Conservation (phyloP, 2,797 vertebrate genomes). For the Luscinia luscinia region DNA sequence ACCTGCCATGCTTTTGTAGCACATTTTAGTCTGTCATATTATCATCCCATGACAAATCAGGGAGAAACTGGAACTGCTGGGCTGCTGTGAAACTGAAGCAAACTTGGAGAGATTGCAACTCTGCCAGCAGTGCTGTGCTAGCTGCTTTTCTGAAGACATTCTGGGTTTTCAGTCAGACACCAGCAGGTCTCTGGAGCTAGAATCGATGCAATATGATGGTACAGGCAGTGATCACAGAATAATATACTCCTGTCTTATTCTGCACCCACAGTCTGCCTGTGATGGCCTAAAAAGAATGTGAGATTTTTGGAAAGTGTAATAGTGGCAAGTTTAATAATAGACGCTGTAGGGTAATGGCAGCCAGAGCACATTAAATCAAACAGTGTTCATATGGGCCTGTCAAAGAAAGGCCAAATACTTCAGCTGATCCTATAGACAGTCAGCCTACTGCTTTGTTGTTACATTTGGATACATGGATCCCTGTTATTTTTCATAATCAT, state of each 20-base stretch:
- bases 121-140: neutral
- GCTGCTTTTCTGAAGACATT: neutral
- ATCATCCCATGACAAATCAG: neutral
- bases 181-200: neutral
- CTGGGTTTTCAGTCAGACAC: neutral
- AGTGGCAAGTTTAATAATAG: slow-evolving; percentile 2
- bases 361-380: slow-evolving; percentile 13
- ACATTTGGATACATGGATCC: neutral
- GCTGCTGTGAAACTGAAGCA: neutral
- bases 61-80: neutral
- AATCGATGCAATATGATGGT: neutral
- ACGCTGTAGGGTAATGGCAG: neutral
- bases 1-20: neutral
- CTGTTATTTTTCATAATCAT: neutral
- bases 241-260: neutral
- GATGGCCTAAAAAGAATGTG: neutral
- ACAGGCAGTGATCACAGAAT: neutral
- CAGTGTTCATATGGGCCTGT: neutral
- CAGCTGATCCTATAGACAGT: neutral
- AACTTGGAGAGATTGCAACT: neutral
- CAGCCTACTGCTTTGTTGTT: slow-evolving; percentile 2
- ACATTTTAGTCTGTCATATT: neutral
- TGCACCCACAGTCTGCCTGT: neutral
- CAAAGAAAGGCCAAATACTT: slow-evolving; percentile 1
- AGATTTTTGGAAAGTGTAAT: neutral